Evolutionary conservation across 2,113 vertebrate species (phyloP).

Genomic region (Rhombomys opimus): DNA sequence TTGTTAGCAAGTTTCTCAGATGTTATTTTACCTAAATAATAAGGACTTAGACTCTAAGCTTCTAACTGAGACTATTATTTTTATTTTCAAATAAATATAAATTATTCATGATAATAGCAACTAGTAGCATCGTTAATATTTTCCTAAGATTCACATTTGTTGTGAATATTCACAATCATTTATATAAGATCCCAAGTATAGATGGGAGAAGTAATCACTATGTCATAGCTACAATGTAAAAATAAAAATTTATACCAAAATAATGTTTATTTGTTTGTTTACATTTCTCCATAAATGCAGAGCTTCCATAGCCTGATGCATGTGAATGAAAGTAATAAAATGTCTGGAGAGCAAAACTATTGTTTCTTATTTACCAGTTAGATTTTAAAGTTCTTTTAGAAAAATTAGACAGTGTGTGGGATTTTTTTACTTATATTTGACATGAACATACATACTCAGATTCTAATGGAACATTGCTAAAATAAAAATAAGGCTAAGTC

Average conservation of each 20-base stretch:
- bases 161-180: background rate
- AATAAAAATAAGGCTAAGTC: background rate
- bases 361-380: background rate
- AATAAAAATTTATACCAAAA: background rate
- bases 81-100: background rate
- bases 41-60: background rate
- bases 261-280: background rate
- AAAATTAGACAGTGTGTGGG: background rate
- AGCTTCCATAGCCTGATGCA: background rate
- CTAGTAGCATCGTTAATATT: background rate
- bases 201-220: background rate
- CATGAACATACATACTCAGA: background rate
- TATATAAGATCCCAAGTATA: background rate
- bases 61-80: background rate
- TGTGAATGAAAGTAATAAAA: background rate
- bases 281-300: background rate
- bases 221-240: background rate
- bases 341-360: background rate
- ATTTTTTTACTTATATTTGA: background rate
- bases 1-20: background rate
- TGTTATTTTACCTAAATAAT: background rate
- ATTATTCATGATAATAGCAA: background rate
- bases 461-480: background rate
- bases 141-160: background rate
- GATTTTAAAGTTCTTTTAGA: background rate